Conservation (phyloP, 2,113 vertebrate species). For the Chloroceryle aenea region DNA sequence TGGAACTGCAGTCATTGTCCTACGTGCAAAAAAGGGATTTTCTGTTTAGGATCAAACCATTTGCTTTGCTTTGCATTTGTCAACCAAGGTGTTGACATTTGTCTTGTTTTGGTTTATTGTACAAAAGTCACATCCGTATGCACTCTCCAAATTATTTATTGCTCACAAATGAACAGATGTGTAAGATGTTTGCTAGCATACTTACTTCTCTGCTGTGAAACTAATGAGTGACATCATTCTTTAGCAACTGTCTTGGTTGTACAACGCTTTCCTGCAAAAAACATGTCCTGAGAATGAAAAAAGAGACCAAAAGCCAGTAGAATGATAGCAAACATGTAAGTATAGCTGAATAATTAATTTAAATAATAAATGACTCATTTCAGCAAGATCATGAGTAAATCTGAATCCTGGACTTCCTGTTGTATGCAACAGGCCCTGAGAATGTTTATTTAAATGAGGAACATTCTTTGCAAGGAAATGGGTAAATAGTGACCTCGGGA, state of each 20-base stretch:
- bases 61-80: conserved; percentile 38
- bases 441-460: conserved; percentile 65
- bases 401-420: conserved; percentile 53
- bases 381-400: conserved; percentile 32
- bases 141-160: conserved; percentile 38
- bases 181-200: conserved; percentile 45
- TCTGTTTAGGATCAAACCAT: conserved; percentile 1
- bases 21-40: background rate
- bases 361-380: conserved; percentile 71
- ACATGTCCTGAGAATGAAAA: background rate
- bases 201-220: conserved; percentile 70
- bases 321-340: conserved; percentile 41
- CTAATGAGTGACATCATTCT: conserved; percentile 73
- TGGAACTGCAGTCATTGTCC: background rate
- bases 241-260: conserved; percentile 63
- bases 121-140: conserved; percentile 18
- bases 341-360: conserved; percentile 57
- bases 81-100: conserved; percentile 34
- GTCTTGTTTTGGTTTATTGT: conserved; percentile 63
- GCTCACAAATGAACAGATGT: conserved; percentile 70
- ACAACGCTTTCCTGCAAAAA: conserved; percentile 50
- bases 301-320: background rate
- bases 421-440: background rate
- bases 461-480: conserved; percentile 48
- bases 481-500: conserved; percentile 36